Base-by-base conservation (phyloP, 2,888 invertebrate species). In the Apotomis betuletana region DNA sequence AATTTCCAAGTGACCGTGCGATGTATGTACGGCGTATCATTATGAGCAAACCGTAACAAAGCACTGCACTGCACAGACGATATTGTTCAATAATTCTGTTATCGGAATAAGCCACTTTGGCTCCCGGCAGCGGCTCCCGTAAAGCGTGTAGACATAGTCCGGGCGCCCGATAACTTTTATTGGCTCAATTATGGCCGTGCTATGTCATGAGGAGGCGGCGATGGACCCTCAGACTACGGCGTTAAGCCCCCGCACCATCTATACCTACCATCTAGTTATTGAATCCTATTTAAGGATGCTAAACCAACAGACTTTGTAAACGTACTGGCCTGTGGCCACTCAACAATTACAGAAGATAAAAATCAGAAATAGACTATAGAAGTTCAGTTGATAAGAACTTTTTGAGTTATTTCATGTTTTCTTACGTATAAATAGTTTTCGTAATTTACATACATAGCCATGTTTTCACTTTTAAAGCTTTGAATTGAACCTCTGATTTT, bases 111-210 rank as follows among this genome's bases (percentile, higher is more conserved):
- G 78, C 77, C 73, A 75, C 75, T 79, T 74, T 64, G 72, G 75
- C 75, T 76, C 74, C 69, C 62, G 60, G 75, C 75, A 76, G 74
- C 73, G 63, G 67, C 58, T 76, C 74, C 73, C 67, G 67, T 60
- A 69, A 71, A 57, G 63, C 74, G 75, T 73, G 67, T 69, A 60
- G 69, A 69, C 59, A 71, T 69, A 67, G 70, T 65, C 73, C 73
- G 13, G 70, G 55, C 46, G 68, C 58, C 74, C 69, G 74, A 73
- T 65, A 78, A 84, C 79, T 83, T 86, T 87, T 87, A 87, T 85
- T 83, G 84, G 82, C 80, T 84, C 83, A 83, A 86, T 87, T 83
- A 81, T 81, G 80, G 79, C 80, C 79, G 78, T 77, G 79, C 80
- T 79, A 78, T 79, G 78, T 78, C 78, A 77, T 78, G 15, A 71